Conservation (phyloP, 2,888 invertebrate genomes). For the Habroteleia sp. region DNA sequence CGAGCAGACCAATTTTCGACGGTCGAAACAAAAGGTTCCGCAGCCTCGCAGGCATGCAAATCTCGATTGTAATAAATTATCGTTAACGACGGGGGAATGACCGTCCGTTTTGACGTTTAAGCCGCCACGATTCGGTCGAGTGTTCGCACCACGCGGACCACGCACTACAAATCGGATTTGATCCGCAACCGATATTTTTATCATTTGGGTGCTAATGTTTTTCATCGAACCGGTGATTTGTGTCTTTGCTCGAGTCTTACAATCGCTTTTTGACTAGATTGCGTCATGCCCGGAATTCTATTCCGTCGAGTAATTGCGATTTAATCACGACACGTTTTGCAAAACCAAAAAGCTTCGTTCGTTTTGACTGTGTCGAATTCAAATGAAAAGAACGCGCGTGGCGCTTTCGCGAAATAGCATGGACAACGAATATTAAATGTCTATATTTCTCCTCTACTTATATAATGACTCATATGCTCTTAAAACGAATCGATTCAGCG, state of each 20-base stretch:
- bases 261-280: too few relatives aligned
- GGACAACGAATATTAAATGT: too few relatives aligned
- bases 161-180: conserved; percentile 32
- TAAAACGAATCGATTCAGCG: too few relatives aligned
- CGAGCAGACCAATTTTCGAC: conserved; percentile 30
- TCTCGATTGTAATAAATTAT: conserved; percentile 72
- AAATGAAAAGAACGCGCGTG: too few relatives aligned
- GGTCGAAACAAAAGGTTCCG: conserved; percentile 21
- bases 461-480: too few relatives aligned
- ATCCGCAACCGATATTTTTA: conserved; percentile 27
- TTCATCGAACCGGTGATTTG: conserved; percentile 33
- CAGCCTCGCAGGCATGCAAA: conserved; percentile 71
- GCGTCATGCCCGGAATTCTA: too few relatives aligned
- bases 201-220: conserved; percentile 13
- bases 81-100: conserved; percentile 50
- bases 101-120: conserved; percentile 48
- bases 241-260: conserved; percentile 20
- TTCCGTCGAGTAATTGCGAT: conserved; percentile 6
- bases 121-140: conserved; percentile 41
- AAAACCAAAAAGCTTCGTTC: too few relatives aligned
- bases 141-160: conserved; percentile 39
- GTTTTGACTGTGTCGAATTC: too few relatives aligned
- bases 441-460: too few relatives aligned
- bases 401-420: too few relatives aligned
- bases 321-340: conserved; percentile 4